Evolutionary conservation across 2,888 invertebrate genomes (phyloP), one percentile per base, ranked within the genome.

Genomic region (Acleris laterana): DNA sequence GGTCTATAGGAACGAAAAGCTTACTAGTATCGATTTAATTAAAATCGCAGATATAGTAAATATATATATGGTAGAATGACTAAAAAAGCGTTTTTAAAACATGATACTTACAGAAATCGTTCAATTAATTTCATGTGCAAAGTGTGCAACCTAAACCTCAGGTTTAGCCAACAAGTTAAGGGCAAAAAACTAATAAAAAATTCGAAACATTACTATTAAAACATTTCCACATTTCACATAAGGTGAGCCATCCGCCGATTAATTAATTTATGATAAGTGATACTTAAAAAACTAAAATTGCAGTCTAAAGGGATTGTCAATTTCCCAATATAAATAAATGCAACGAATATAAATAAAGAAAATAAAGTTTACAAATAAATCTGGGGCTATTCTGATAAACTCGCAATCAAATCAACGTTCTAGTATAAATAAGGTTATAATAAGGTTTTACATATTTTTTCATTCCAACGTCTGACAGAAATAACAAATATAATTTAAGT

Each of bases 321-420:
- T 68, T 63, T 61, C 71, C 70, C 71, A 76, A 62, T 46, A 49
- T 50, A 65, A 65, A 86, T 90, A 91, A 91, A 91, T 91, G 91
- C 91, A 90, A 88, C 87, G 85, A 84, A 88, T 56, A 56, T 89
- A 89, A 84, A 89, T 73, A 83, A 80, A 82, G 78, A 73, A 73
- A 76, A 74, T 77, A 75, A 69, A 61, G 13, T 62, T 19, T 52
- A 7, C 25, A 69, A 63, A 66, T 25, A 44, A 55, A 65, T 56
- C 42, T 61, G 44, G 20, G 50, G 44, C 13, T 28, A 17, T 44
- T 22, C 17, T 59, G 32, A 51, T 55, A 62, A 62, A 64, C 64
- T 64, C 28, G 38, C 49, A 49, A 60, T 59, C 25, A 42, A 59
- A 59, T 52, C 28, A 63, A 58, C 51, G 46, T 51, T 51, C 5